Evolutionary conservation across 2,888 invertebrate species (phyloP).

Genomic region (Cataglyphis altisquamis): DNA sequence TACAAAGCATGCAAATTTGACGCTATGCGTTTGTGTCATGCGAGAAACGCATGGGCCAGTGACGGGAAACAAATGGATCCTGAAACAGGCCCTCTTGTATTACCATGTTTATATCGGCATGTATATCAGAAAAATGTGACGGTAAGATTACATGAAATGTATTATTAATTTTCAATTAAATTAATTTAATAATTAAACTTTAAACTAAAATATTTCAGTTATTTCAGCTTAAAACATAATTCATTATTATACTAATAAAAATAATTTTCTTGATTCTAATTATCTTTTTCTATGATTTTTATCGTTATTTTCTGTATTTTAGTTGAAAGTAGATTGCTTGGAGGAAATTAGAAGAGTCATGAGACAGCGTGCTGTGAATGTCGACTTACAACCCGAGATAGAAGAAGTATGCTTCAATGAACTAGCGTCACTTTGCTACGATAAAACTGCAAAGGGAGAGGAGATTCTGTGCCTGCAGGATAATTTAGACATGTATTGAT

Average conservation of each 20-base stretch:
- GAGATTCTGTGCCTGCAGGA: constrained; percentile 97
- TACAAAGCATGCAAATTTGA: constrained; percentile 96
- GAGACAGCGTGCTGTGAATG: constrained; percentile 96
- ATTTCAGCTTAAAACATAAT: not conserved
- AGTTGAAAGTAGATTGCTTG: constrained; percentile 88
- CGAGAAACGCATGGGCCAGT: constrained; percentile 92
- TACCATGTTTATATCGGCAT: constrained; percentile 95
- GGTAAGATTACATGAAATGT: constrained; percentile 67
- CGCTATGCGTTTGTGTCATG: constrained; percentile 93
- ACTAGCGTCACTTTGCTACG: constrained; percentile 93
- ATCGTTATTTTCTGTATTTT: constrained; percentile 57
- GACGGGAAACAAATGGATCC: constrained; percentile 90
- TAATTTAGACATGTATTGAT: constrained; percentile 89
- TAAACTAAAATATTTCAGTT: constrained; percentile 4
- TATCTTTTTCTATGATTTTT: not conserved
- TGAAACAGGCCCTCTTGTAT: constrained; percentile 93
- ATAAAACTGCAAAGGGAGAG: constrained; percentile 94
- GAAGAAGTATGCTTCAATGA: constrained; percentile 96
- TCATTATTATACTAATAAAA: constrained; percentile 4
- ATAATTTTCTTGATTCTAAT: not conserved
- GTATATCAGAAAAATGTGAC: constrained; percentile 85
- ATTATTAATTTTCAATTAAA: constrained; percentile 9
- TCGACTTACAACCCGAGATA: constrained; percentile 97
- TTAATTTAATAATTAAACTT: not conserved
- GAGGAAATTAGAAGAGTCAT: constrained; percentile 96